Evolutionary conservation across 2,888 invertebrate genomes (phyloP).

Genomic region (Mesorhabditis belari): DNA sequence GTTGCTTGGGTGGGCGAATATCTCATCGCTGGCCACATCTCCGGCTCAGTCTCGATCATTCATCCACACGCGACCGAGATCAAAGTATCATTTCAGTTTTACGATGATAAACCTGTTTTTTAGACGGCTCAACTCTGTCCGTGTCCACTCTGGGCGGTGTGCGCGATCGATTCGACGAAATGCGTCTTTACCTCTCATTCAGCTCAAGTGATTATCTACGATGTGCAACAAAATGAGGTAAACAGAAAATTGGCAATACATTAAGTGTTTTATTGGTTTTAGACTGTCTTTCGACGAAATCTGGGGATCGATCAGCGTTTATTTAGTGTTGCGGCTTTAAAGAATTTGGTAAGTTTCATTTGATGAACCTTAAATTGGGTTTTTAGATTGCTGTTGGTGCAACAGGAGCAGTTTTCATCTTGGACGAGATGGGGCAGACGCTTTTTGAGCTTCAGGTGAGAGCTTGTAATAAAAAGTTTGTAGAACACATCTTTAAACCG

Average conservation of each 20-base stretch:
- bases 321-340: slow-evolving; percentile 18
- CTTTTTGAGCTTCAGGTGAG: not conserved
- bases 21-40: slow-evolving; percentile 9
- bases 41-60: slow-evolving; percentile 18
- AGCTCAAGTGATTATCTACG: not conserved
- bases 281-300: slow-evolving; percentile 23
- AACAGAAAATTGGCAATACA: slow-evolving; percentile 14
- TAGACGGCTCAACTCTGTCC: slow-evolving; percentile 40
- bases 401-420: slow-evolving; percentile 16
- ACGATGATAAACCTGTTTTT: slow-evolving; percentile 7
- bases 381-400: slow-evolving; percentile 23
- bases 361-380: not conserved
- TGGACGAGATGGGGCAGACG: not conserved
- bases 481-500: not conserved
- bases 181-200: slow-evolving; percentile 1
- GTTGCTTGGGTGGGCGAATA: slow-evolving; percentile 7
- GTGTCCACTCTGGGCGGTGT: slow-evolving; percentile 30
- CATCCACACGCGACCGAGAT: slow-evolving; percentile 10
- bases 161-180: slow-evolving; percentile 5
- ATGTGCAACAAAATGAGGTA: not conserved
- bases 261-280: slow-evolving; percentile 25
- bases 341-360: slow-evolving; percentile 7
- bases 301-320: slow-evolving; percentile 34
- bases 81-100: not conserved
- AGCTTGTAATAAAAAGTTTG: not conserved